phyloP scores from a whole-genome alignment of 2,888 invertebrate genomes.

The Caenorhabditis auriculariae region DNA sequence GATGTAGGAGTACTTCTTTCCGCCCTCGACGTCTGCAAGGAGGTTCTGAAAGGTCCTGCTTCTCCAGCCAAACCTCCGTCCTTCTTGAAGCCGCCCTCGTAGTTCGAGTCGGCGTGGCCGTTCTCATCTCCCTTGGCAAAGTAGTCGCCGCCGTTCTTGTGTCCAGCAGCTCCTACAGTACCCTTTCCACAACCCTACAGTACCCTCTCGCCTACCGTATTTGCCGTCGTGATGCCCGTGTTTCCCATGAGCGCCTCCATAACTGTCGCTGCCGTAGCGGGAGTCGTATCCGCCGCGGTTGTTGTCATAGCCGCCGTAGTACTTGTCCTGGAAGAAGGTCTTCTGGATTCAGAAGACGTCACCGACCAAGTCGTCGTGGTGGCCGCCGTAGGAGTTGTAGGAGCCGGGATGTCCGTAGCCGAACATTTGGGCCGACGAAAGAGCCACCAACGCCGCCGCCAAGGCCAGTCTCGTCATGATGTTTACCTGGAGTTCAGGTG shows the following conservation, averaged over 20 bases:
- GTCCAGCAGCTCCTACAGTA: constrained; percentile 4
- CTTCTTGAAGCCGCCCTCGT: constrained; percentile 32
- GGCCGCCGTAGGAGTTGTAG: constrained; percentile 22
- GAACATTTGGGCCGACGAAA: no score
- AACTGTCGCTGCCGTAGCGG: constrained; percentile 17
- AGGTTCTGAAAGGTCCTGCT: not conserved
- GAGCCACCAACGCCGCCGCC: no score
- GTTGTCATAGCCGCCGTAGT: constrained; percentile 24
- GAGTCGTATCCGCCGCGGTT: constrained; percentile 25
- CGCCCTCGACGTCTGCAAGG: constrained; percentile 35
- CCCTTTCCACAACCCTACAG: not conserved
- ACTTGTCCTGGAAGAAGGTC: constrained; percentile 9
- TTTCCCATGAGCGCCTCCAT: constrained; percentile 15
- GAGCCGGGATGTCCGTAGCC: no score
- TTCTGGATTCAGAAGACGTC: not conserved
- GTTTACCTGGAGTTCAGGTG: no score
- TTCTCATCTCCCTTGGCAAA: constrained; percentile 32
- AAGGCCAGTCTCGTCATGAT: no score
- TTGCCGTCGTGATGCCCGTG: constrained; percentile 30
- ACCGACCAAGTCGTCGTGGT: constrained; percentile 11
- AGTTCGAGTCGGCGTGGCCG: constrained; percentile 25
- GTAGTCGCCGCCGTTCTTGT: constrained; percentile 15
- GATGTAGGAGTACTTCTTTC: constrained; percentile 46
- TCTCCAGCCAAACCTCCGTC: constrained; percentile 13
- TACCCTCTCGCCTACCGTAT: constrained; percentile 13